Evolutionary conservation across 2,888 invertebrate genomes (phyloP), one percentile per base, ranked within the genome.

Genomic region (Scaeva pyrastri): DNA sequence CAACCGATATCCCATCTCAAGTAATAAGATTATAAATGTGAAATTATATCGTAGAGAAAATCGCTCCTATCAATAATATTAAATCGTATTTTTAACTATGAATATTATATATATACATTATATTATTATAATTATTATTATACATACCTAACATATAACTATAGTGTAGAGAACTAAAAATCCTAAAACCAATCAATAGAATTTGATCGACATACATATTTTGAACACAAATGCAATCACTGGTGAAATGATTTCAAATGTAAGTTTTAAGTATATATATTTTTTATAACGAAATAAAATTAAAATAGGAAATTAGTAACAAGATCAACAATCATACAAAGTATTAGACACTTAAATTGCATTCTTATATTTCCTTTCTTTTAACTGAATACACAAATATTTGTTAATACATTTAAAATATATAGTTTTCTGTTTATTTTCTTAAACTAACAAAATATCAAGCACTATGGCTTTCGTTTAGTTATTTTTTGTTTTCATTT

Each of bases 1-100:
- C 85, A 85, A 85, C 85, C 81, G 81, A 85, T 81, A 85, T 72
- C 85, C 85, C 85, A 85, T 85, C 85, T 85, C 73, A 85, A 85
- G 75, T 76, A 85, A 85, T 73, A 72, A 73, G 60, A 76, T 73
- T 76, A 76, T 80, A 80, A 76, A 84, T 84, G 80, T 80, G 75
- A 84, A 74, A 76, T 80, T 85, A 76, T 68, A 80, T 81, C 72
- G 73, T 85, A 85, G 66, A 71, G 50, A 48, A 39, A 81, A 77
- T n/a, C 66, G 73, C 62, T 84, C 75, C 75, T 79, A 84, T 75
- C 71, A 71, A 68, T 72, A 74, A 79, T 79, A 84, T 84, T 36
- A 84, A 78, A 78, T 64, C 64, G 74, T 78, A 79, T 84, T 79
- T 84, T 79, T 71, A 78, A 84, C 74, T 84, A 84, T 79, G 48